Conservation (phyloP, 2,113 vertebrate species). For the Glaucidium brasilianum region DNA sequence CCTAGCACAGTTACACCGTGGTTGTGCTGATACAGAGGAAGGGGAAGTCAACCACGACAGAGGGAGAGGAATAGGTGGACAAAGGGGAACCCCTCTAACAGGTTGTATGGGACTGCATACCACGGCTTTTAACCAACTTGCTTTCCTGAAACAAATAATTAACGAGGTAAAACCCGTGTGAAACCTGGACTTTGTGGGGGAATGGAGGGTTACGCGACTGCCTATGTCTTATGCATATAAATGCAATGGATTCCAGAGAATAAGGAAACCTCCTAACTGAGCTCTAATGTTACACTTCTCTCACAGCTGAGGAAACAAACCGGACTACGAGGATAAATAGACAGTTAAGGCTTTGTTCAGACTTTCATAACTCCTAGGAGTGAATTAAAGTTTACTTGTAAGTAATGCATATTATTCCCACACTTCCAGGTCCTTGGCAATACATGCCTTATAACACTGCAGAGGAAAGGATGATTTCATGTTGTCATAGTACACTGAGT, state of each 20-base stretch:
- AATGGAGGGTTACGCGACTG: neutral
- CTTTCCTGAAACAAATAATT: neutral
- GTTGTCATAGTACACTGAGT: neutral
- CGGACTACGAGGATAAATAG: neutral
- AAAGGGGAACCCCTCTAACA: neutral
- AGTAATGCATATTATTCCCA: rapidly evolving
- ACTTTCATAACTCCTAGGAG: neutral
- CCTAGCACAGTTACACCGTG: neutral
- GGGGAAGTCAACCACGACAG: neutral
- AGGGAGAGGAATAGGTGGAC: neutral
- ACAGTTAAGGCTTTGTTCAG: neutral
- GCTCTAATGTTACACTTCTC: neutral
- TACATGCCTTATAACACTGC: neutral
- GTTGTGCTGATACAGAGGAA: neutral
- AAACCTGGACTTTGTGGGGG: neutral
- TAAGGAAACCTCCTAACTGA: neutral
- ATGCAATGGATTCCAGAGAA: neutral
- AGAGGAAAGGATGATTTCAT: neutral
- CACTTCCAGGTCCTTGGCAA: neutral
- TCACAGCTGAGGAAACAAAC: neutral
- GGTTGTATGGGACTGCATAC: too few relatives aligned
- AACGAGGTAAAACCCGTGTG: neutral
- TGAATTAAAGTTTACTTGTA: neutral
- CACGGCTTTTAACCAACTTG: neutral
- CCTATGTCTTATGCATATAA: neutral